Evolutionary conservation across 2,113 vertebrate species (phyloP), one percentile per base, ranked within the genome.

Genomic region (Notothenia rossii): DNA sequence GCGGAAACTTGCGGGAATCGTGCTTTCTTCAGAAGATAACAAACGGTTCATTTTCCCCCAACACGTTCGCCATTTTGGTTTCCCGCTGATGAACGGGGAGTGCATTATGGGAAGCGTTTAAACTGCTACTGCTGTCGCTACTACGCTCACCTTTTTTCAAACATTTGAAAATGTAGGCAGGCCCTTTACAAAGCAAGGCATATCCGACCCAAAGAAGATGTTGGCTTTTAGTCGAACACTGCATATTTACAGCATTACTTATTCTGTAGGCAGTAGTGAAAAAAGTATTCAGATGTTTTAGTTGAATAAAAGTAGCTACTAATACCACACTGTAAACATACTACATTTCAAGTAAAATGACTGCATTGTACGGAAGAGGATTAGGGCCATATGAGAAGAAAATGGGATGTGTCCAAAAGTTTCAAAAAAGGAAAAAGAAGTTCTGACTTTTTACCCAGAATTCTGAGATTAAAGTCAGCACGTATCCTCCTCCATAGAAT

Each of bases 31-130:
- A 94, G 87, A 94, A 93, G 89, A 94, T 92, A 90, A 93, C 89
- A 93, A 94, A 94, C 94, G 92, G 89, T 5, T 94, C 90, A 81
- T 92, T 94, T 94, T 93, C 86, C 82, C 84, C 82, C 55, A 84
- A 83, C 88, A 86, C 93, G 82, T 95, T 95, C 96, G 96, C 96
- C 96, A 97, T 97, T 97, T 97, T 97, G 94, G 95, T 97, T 97
- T 97, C 96, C 96, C 96, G 96, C 96, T 96, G 96, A 95, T 86
- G 89, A 4, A 53, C 93, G 92, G 88, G 89, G 89, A 90, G 82
- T 96, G 96, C 96, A 97, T 97, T 96, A 51, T 97, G 96, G 96
- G 96, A 96, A 93, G 88, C 59, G 84, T 64, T 69, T 59, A n/a
- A 74, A 76, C 69, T 53, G 12, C 78, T 14, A 75, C 72, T 48